Base-by-base conservation (phyloP, 1,140 invertebrate genomes). In the Orchestia grillus region DNA sequence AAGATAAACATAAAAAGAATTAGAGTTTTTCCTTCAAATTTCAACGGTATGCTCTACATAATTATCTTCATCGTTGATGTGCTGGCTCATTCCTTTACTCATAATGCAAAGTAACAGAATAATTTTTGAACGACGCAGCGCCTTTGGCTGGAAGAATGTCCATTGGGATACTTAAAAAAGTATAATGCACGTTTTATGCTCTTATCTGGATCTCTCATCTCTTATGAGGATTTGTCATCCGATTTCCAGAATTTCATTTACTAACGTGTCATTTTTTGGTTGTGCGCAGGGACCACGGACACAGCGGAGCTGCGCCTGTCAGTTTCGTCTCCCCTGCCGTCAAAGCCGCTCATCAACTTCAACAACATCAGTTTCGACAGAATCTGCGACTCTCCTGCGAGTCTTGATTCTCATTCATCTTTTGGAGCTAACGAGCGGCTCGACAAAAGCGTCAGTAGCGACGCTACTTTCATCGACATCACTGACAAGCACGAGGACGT, bases 361-460 rank as follows among this genome's bases (percentile, higher is more conserved):
- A 94, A 47, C 92, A 94, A 94, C 92, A 45, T 94, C 92, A 94
- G 92, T n/a, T 94, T 94, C 44, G 92, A 94, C 92, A 94, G 92
- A 47, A 94, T 94, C 92, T 94, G 92, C 92, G 92, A 94, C 92
- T 94, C 92, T 44, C 92, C 92, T 6, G 92, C 44, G 11, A 94
- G 92, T 45, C 92, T 94, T 45, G 92, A 94, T 44, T 94, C 92
- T 94, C 92, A 94, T 44, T 94, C 92, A 40, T 94, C 92, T 11
- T 94, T 94, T 40, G 92, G 92, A 42, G 92, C 44, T 44, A 94
- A 44, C 44, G 92, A 94, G 8, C 92, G 92, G 36, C 92, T 94
- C 92, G 92, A 94, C 92, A 94, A 94, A 44, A 94, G 92, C 92
- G 92, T 94, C 92, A 94, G 92, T n/a, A 94, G 92, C 44, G 92